A percentile compares a stretch with the other conserved stretches of the same genome.
Evolutionary conservation across 2,113 vertebrate genomes (phyloP).

Genomic region (Xenus cinereus): DNA sequence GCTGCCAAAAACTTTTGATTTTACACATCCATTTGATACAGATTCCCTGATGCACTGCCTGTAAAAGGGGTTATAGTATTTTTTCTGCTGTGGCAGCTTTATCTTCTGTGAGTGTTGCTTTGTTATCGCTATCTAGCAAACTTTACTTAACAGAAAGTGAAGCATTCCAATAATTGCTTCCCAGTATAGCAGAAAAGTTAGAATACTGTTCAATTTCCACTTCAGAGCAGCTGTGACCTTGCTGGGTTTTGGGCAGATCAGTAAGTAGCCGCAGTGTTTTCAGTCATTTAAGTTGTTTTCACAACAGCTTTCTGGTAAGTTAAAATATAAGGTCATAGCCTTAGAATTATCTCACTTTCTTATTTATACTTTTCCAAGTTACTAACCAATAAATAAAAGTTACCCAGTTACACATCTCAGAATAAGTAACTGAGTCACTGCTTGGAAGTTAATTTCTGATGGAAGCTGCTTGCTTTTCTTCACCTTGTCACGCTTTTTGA

Average conservation of each 20-base stretch:
- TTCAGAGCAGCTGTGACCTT: neutral
- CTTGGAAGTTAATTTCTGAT: neutral
- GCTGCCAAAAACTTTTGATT: neutral
- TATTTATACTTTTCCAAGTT: neutral
- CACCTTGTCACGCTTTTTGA: neutral
- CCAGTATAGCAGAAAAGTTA: neutral
- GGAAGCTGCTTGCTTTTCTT: neutral
- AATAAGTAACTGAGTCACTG: neutral
- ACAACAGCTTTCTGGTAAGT: neutral
- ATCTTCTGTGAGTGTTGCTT: neutral
- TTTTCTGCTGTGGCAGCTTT: neutral
- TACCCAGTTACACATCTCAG: rapidly evolving
- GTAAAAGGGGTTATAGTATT: neutral
- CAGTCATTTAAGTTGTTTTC: neutral
- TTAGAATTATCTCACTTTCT: neutral
- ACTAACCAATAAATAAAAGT: neutral
- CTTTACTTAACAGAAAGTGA: neutral
- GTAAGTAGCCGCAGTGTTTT: neutral
- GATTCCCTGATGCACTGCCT: too few species aligned
- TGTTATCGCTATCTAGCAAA: neutral
- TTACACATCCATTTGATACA: neutral
- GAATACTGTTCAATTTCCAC: neutral
- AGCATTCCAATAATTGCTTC: neutral
- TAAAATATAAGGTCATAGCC: neutral
- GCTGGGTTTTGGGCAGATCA: neutral